Percentiles rank a stretch among this genome's conserved stretches.
Conservation (phyloP, 2,888 invertebrate genomes). For the Macrophya alboannulata region DNA sequence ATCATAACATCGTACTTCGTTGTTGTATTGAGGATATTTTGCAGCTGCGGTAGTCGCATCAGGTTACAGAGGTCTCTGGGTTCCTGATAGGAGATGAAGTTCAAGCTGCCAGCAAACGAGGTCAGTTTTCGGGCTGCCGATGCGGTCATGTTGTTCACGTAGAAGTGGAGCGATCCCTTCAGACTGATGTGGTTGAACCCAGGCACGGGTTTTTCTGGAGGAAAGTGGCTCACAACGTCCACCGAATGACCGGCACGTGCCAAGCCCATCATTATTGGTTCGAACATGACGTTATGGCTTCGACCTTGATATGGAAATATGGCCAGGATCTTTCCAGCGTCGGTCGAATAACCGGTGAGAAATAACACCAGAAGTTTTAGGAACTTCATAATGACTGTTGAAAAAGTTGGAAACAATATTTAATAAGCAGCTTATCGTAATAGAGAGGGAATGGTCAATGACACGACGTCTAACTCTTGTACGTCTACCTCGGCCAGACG, state of each 20-base stretch:
- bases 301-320: constrained; percentile 41
- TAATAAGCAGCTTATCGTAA: background rate
- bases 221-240: constrained; percentile 36
- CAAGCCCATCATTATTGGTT: constrained; percentile 25
- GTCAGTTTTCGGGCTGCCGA: background rate
- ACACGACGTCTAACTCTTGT: background rate
- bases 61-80: constrained; percentile 11
- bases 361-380: background rate
- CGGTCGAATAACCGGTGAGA: background rate
- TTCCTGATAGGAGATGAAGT: background rate
- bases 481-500: background rate
- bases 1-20: constrained; percentile 36
- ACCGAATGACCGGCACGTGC: constrained; percentile 36
- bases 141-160: constrained; percentile 25
- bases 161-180: constrained; percentile 10
- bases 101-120: background rate
- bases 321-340: constrained; percentile 8
- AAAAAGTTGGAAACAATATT: background rate
- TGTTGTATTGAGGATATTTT: background rate
- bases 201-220: background rate
- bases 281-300: constrained; percentile 48
- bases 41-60: constrained; percentile 35
- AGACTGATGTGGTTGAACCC: constrained; percentile 38
- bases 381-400: background rate
- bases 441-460: background rate